These are phyloP conservation scores for Pseudolaguvia tuberculata DNA, from an alignment of 2,113 vertebrate species.

Conservation along the genomic window DNA sequence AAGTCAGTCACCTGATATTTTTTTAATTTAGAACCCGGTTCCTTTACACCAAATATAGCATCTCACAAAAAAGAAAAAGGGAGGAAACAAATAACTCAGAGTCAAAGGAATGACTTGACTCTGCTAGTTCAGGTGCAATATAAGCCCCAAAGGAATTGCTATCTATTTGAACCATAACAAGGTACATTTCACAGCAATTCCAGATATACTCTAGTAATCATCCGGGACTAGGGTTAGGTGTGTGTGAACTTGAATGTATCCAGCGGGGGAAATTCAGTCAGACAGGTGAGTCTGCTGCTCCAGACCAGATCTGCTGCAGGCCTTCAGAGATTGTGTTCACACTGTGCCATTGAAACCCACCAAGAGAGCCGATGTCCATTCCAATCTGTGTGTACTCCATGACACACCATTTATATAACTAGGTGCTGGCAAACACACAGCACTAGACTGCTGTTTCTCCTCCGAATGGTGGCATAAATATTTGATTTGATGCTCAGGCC, in stretches of 20 bases:
- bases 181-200: constrained; percentile 43
- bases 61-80: background rate
- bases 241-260: background rate
- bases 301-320: constrained; percentile 4
- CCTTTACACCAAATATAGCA: constrained; percentile 17
- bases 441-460: constrained; percentile 30
- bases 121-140: constrained; percentile 1
- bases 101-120: background rate
- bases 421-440: constrained; percentile 29
- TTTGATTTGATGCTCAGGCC: constrained; percentile 38
- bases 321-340: background rate
- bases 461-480: constrained; percentile 43
- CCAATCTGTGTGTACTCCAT: background rate
- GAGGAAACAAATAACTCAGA: constrained; percentile 10
- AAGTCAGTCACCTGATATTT: background rate
- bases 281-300: background rate
- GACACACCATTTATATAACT: constrained; percentile 24
- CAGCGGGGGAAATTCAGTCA: constrained; percentile 3
- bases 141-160: background rate
- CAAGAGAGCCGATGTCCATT: background rate
- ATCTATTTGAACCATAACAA: constrained; percentile 44
- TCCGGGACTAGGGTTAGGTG: background rate
- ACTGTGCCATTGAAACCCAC: background rate
- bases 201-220: constrained; percentile 8
- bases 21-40: constrained; percentile 13